Percentiles rank a stretch among this genome's conserved stretches.
These are phyloP conservation scores for Cabera pusaria DNA, from an alignment of 2,888 invertebrate species.

Conservation along the genomic window DNA sequence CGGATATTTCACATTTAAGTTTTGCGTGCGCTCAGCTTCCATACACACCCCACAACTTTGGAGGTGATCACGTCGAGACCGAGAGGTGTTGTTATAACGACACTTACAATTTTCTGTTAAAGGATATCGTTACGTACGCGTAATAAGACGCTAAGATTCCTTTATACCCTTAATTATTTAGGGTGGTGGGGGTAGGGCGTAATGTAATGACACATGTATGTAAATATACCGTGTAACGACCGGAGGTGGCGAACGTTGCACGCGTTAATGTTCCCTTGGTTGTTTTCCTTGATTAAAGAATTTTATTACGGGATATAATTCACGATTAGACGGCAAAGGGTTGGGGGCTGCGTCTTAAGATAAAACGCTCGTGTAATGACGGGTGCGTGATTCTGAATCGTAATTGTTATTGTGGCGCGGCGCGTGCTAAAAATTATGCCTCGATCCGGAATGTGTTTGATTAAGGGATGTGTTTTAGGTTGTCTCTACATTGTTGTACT, in stretches of 20 bases:
- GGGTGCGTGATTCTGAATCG: conserved; percentile 78
- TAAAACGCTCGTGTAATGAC: conserved; percentile 76
- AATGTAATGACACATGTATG: conserved; percentile 82
- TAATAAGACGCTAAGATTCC: conserved; percentile 83
- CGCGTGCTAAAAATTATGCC: conserved; percentile 39
- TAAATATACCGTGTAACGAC: conserved; percentile 80
- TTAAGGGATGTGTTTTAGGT: conserved; percentile 20
- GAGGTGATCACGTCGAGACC: conserved; percentile 66
- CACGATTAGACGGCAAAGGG: conserved; percentile 81
- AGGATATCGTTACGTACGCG: conserved; percentile 80
- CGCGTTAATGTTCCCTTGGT: conserved; percentile 76
- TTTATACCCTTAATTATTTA: conserved; percentile 82
- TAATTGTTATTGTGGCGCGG: conserved; percentile 69
- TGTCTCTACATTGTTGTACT: too few species aligned
- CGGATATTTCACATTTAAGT: conserved; percentile 82
- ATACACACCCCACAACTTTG: conserved; percentile 53
- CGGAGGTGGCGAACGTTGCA: conserved; percentile 78
- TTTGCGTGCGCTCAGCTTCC: conserved; percentile 62
- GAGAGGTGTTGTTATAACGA: conserved; percentile 63
- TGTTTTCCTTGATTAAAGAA: conserved; percentile 84
- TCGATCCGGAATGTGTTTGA: conserved; percentile 25
- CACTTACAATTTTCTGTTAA: conserved; percentile 80
- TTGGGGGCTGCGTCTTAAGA: conserved; percentile 64
- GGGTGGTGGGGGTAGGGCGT: conserved; percentile 43
- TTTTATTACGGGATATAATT: conserved; percentile 82